These are phyloP conservation scores for Sceliomorpha sp. DNA, from an alignment of 2,888 invertebrate genomes.

Conservation along the genomic window DNA sequence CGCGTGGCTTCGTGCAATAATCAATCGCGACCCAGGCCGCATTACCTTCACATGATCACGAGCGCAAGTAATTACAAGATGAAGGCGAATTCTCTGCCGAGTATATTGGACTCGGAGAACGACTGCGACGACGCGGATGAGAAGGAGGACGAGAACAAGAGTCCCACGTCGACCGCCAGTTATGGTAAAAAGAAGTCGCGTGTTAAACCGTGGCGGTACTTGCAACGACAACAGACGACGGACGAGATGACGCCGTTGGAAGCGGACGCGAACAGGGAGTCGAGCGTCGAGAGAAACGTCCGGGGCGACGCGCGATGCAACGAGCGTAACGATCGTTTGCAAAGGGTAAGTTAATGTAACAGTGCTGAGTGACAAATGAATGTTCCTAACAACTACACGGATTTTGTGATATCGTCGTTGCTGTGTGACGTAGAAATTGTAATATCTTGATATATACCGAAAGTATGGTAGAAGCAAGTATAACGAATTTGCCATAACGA, in stretches of 20 bases:
- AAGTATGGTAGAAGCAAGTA: too few relatives aligned
- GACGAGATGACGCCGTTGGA: slow-evolving; percentile 77
- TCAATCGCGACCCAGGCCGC: slow-evolving; percentile 69
- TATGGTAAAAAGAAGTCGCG: slow-evolving; percentile 70
- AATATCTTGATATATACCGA: too few relatives aligned
- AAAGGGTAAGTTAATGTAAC: too few relatives aligned
- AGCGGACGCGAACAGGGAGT: slow-evolving; percentile 57
- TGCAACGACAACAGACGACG: slow-evolving; percentile 75
- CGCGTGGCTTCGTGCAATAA: slow-evolving; percentile 74
- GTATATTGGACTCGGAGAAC: slow-evolving; percentile 89
- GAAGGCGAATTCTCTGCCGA: slow-evolving; percentile 90
- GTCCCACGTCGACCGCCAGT: slow-evolving; percentile 84
- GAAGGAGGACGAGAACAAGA: slow-evolving; percentile 83
- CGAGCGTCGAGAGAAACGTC: slow-evolving; percentile 26
- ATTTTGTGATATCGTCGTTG: too few relatives aligned
- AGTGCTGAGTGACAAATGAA: too few relatives aligned
- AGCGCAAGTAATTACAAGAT: slow-evolving; percentile 72
- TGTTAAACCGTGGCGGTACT: slow-evolving; percentile 74
- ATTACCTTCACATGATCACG: slow-evolving; percentile 77
- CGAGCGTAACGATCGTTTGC: slow-evolving; percentile 14
- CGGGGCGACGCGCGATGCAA: too few relatives aligned
- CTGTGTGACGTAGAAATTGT: too few relatives aligned
- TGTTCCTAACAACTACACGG: too few relatives aligned
- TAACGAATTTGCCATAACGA: too few relatives aligned
- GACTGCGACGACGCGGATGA: slow-evolving; percentile 82